Evolutionary conservation across 2,888 invertebrate genomes (phyloP), one percentile per base, ranked within the genome.

Genomic region (Heliconius ismenius): DNA sequence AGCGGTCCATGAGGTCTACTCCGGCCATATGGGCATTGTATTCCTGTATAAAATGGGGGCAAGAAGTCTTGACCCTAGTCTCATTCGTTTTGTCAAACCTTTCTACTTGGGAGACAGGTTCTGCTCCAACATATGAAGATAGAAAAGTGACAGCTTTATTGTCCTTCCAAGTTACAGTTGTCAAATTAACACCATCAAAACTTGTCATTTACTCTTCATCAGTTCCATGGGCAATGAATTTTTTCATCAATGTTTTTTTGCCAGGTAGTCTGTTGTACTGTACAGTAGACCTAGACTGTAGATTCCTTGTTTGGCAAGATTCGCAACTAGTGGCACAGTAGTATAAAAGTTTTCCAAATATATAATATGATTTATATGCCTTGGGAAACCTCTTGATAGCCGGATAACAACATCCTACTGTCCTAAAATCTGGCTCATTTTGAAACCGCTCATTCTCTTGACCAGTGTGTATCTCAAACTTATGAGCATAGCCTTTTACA

Each of bases 21-120:
- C 87, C 86, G 24, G 86, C 87, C 87, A 88, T 89, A 73, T 86
- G 84, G 73, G 79, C 80, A 82, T 88, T 89, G 79, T 88, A 88
- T 74, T 85, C 83, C 36, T 82, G 81, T 79, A 86, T 81, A 62
- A 85, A 79, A 65, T 81, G 75, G 75, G 84, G 79, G 68, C 81
- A 81, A 21, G 26, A 24, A 21, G 69, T 73, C 63, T 49, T 39
- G 3, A 68, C 39, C n/a, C 36, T 49, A 15, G 2, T 58, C 36
- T 79, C 84, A 73, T 79, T 81, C 64, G 75, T 70, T 58, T 82
- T 84, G 79, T 84, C 83, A 80, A 76, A 85, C 77, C 83, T 82
- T 78, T 79, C 73, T 78, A 84, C 81, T 81, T 77, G 49, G 54
- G 58, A 49, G 60, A 81, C 81, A 81, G 85, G 85, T 79, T 81